Conservation (phyloP, 1,140 invertebrate genomes). For the Drosophila navojoa region DNA sequence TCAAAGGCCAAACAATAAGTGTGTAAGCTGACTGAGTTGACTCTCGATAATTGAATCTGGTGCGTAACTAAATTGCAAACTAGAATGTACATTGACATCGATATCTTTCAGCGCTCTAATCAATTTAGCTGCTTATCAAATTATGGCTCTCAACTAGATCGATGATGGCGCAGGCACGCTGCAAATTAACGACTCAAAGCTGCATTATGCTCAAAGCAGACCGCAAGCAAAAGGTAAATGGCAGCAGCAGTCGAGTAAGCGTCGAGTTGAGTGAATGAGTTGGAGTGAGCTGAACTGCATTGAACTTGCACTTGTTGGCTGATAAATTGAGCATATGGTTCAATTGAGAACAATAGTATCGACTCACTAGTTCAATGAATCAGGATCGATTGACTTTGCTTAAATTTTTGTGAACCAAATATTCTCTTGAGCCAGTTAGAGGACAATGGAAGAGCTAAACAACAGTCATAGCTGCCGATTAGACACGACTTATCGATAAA, state of each 20-base stretch:
- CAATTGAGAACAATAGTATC: too few species aligned
- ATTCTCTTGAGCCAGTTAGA: too few species aligned
- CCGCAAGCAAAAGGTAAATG: constrained; percentile 29
- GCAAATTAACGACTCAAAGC: not conserved
- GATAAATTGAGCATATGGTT: too few species aligned
- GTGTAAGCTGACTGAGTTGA: not conserved
- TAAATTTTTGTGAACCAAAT: too few species aligned
- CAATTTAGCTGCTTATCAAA: constrained; percentile 23
- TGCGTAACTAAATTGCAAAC: constrained; percentile 17
- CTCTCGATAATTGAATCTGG: constrained; percentile 13
- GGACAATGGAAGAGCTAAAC: too few species aligned
- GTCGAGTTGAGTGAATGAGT: too few species aligned
- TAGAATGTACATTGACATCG: not conserved
- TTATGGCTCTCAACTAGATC: constrained; percentile 4
- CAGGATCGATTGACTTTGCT: too few species aligned
- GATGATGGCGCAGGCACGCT: constrained; percentile 10
- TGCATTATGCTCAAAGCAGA: not conserved
- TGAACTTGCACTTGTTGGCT: too few species aligned
- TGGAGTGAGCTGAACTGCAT: too few species aligned
- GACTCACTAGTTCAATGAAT: too few species aligned
- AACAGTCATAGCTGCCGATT: too few species aligned
- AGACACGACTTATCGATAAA: too few species aligned
- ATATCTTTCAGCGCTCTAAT: constrained; percentile 4
- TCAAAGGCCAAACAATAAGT: not conserved
- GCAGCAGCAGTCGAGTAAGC: constrained; percentile 1